A percentile compares a stretch with the other conserved stretches of the same genome.
phyloP scores from a whole-genome alignment of 2,113 vertebrate species.

The Syngnathus typhle region DNA sequence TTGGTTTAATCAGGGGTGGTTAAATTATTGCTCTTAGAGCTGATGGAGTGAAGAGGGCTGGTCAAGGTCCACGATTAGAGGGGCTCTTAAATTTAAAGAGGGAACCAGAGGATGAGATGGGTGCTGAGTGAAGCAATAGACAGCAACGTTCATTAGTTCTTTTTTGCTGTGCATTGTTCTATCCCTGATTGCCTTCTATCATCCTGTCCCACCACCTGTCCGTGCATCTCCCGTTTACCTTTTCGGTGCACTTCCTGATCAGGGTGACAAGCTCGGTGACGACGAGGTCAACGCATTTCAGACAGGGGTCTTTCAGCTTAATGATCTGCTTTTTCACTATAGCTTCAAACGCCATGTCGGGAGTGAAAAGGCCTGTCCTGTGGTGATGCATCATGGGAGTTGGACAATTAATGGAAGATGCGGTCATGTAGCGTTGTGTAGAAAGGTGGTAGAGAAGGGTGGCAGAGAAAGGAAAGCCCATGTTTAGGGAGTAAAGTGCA shows the following conservation, averaged over 20 bases:
- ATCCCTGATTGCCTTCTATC: background rate
- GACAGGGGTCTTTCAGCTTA: constrained; percentile 96
- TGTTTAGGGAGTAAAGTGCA: constrained; percentile 17
- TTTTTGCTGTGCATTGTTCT: background rate
- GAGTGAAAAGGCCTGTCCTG: constrained; percentile 96
- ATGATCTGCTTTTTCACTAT: constrained; percentile 98
- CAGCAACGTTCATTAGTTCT: constrained; percentile 30
- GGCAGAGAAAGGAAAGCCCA: constrained; percentile 22
- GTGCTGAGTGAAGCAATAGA: constrained; percentile 33
- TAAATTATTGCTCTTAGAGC: constrained; percentile 24
- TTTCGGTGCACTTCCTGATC: constrained; percentile 88
- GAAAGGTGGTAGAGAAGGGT: constrained; percentile 17
- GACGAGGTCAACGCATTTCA: constrained; percentile 95
- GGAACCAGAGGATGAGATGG: constrained; percentile 2
- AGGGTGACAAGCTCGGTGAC: constrained; percentile 88
- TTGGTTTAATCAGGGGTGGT: constrained; percentile 25
- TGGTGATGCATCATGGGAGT: constrained; percentile 51
- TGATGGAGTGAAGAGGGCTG: constrained; percentile 17
- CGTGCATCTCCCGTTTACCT: constrained; percentile 73
- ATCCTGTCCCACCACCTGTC: background rate
- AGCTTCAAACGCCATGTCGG: constrained; percentile 95
- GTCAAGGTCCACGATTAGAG: constrained; percentile 20
- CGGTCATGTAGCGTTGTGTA: constrained; percentile 19
- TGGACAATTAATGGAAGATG: constrained; percentile 36
- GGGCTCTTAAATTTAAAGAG: constrained; percentile 9